Conservation (phyloP, 2,113 vertebrate species). For the Plecturocebus donacophilus region DNA sequence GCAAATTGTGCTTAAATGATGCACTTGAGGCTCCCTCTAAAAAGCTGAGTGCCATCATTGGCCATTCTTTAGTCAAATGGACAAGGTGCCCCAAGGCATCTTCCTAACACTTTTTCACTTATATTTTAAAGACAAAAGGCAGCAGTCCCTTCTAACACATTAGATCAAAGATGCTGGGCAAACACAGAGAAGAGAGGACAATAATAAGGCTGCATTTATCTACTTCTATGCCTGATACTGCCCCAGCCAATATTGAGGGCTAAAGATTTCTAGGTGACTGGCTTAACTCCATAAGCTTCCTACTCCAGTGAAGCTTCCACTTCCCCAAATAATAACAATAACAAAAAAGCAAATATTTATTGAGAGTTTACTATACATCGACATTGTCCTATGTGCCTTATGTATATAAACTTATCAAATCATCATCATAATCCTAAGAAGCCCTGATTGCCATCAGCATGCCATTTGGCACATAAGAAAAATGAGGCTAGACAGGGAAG, state of each 20-base stretch:
- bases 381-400: not conserved
- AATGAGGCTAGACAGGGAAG: not conserved
- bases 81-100: slow-evolving; percentile 39
- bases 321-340: not conserved
- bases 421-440: not conserved
- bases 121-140: slow-evolving; percentile 63
- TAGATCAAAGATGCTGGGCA: slow-evolving; percentile 27
- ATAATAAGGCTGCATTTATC: not conserved
- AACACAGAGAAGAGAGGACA: not conserved
- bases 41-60: slow-evolving; percentile 42
- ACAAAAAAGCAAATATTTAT: not conserved
- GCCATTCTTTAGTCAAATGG: slow-evolving; percentile 59
- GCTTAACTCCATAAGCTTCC: not conserved
- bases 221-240: not conserved
- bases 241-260: not conserved
- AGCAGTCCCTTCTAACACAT: slow-evolving; percentile 48
- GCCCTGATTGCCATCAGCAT: not conserved
- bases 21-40: slow-evolving; percentile 54
- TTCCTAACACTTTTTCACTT: slow-evolving; percentile 56
- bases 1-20: slow-evolving; percentile 35
- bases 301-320: not conserved
- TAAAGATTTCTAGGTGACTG: not conserved
- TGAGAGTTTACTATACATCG: not conserved
- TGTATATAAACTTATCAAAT: not conserved
- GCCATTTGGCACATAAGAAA: not conserved